A percentile compares a stretch with the other conserved stretches of the same genome.
Evolutionary conservation across 2,797 vertebrate genomes (phyloP).

Genomic region (Squalus acanthias): DNA sequence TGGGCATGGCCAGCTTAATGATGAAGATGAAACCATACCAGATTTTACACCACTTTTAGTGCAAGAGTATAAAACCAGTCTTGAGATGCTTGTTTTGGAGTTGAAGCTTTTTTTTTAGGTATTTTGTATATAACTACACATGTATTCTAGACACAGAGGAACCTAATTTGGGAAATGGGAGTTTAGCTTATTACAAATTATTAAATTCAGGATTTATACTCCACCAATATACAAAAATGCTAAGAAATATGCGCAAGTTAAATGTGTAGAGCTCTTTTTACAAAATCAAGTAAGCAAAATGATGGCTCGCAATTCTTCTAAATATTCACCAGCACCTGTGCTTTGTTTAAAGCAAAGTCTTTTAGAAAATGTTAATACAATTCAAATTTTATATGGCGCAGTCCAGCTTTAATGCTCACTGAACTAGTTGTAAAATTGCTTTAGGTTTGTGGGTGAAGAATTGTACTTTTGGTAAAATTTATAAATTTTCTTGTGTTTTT

Average conservation of each 20-base stretch:
- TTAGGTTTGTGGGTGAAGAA: slow-evolving; percentile 17
- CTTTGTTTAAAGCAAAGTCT: neutral
- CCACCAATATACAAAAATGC: neutral
- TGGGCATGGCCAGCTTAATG: neutral
- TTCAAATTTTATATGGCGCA: neutral
- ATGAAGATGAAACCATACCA: neutral
- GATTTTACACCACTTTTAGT: neutral
- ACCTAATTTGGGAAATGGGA: slow-evolving; percentile 4
- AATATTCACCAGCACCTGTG: neutral
- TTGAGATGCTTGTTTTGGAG: neutral
- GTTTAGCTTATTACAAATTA: neutral
- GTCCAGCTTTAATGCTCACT: neutral
- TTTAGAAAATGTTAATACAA: neutral
- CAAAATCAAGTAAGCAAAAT: neutral
- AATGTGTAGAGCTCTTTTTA: neutral
- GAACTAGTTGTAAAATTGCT: slow-evolving; percentile 23
- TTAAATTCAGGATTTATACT: neutral
- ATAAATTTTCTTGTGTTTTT: neutral
- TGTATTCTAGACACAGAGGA: neutral
- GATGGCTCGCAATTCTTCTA: neutral
- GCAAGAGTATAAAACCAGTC: neutral
- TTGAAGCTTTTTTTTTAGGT: neutral
- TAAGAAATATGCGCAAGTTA: neutral
- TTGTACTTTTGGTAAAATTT: neutral
- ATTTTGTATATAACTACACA: neutral